Percentiles rank a stretch among this genome's conserved stretches.
phyloP scores from a whole-genome alignment of 2,888 invertebrate species.

The Eremobia ochroleuca region DNA sequence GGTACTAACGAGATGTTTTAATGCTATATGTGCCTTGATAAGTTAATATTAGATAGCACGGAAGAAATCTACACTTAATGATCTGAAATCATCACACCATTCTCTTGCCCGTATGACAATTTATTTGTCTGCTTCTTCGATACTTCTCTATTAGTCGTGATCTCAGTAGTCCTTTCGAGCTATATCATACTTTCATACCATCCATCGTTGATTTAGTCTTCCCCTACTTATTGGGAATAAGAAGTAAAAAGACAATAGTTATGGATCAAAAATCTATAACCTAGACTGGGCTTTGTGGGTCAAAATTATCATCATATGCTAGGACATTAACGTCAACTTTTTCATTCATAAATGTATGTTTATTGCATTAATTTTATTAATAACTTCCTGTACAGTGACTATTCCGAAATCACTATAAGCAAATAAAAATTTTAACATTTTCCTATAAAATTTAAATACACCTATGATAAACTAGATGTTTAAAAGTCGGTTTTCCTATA shows the following conservation, averaged over 20 bases:
- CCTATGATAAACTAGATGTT: not conserved
- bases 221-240: not conserved
- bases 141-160: not conserved
- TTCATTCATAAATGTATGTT: not conserved
- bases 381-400: too few relatives aligned
- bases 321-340: not conserved
- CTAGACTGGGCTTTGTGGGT: not conserved
- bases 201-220: not conserved
- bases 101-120: too few relatives aligned
- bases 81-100: too few relatives aligned
- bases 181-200: not conserved
- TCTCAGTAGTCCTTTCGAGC: not conserved
- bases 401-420: too few relatives aligned
- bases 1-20: too few relatives aligned
- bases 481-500: not conserved
- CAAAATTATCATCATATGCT: not conserved
- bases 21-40: too few relatives aligned
- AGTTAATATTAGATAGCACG: too few relatives aligned
- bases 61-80: too few relatives aligned
- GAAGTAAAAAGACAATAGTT: not conserved
- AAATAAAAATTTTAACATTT: too few relatives aligned
- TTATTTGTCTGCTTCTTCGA: too few relatives aligned
- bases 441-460: too few relatives aligned
- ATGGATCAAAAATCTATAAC: not conserved
- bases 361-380: too few relatives aligned